Evolutionary conservation across 2,113 vertebrate genomes (phyloP).

Genomic region (Dromiciops gliroides): DNA sequence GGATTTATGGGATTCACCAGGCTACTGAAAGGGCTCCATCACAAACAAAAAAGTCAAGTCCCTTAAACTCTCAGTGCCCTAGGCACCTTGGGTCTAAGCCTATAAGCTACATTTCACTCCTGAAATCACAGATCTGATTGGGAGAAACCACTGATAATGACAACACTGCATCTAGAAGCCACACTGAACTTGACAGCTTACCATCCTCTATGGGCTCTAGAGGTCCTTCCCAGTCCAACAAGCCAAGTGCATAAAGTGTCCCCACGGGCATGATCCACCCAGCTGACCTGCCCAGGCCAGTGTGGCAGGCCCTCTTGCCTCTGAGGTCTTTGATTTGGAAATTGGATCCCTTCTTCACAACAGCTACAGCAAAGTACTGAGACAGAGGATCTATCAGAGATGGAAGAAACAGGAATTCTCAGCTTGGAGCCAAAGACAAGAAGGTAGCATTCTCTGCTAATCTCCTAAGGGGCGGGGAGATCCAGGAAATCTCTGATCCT

Average conservation of each 20-base stretch:
- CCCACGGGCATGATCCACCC: slow-evolving; percentile 93
- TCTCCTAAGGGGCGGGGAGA: neutral
- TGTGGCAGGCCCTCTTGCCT: slow-evolving; percentile 92
- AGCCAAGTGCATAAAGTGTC: slow-evolving; percentile 65
- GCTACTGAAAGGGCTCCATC: no score
- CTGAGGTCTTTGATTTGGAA: slow-evolving; percentile 80
- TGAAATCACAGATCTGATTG: neutral
- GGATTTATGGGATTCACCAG: no score
- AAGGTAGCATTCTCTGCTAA: no score
- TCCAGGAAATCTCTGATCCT: neutral
- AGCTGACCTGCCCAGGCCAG: slow-evolving; percentile 86
- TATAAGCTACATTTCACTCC: neutral
- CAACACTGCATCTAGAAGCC: neutral
- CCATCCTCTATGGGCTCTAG: slow-evolving; percentile 32
- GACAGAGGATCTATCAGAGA: slow-evolving; percentile 79
- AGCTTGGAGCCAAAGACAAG: neutral
- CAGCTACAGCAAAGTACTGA: slow-evolving; percentile 90
- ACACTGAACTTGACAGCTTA: neutral
- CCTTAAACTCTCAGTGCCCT: neutral
- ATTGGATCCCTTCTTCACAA: slow-evolving; percentile 83
- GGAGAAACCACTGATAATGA: no score
- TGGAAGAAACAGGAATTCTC: neutral
- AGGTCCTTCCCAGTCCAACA: slow-evolving; percentile 54
- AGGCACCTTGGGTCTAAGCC: neutral
- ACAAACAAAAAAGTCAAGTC: neutral